Conservation (phyloP, 2,797 vertebrate species). For the Chelmon rostratus region DNA sequence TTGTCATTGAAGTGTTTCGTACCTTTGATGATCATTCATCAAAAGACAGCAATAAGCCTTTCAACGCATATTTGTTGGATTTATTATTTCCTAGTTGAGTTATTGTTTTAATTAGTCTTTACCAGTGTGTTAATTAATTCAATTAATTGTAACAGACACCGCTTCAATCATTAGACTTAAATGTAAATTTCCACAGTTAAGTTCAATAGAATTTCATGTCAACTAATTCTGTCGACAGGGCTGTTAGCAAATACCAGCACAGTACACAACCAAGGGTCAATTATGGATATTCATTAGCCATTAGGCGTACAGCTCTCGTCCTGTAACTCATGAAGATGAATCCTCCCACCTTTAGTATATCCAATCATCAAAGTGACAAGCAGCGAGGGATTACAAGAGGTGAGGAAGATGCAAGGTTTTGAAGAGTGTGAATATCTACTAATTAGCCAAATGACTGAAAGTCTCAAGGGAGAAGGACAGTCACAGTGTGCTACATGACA, state of each 20-base stretch:
- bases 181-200: background rate
- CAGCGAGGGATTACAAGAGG: conserved; percentile 33
- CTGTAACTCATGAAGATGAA: conserved; percentile 2
- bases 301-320: conserved; percentile 24
- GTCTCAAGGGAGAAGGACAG: conserved; percentile 21
- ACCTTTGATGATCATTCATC: conserved; percentile 12
- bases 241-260: background rate
- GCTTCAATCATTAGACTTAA: conserved; percentile 1
- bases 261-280: conserved; percentile 8
- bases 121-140: background rate
- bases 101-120: conserved; percentile 11
- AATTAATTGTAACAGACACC: background rate
- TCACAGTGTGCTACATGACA: conserved; percentile 12
- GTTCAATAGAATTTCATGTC: background rate
- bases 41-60: background rate
- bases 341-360: conserved; percentile 30
- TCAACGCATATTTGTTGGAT: background rate
- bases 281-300: conserved; percentile 29
- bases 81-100: background rate
- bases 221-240: background rate
- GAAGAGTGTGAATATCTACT: conserved; percentile 48
- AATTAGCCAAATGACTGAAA: conserved; percentile 60
- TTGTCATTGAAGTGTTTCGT: background rate
- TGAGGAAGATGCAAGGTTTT: conserved; percentile 29
- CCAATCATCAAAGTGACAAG: conserved; percentile 55